Evolutionary conservation across 2,113 vertebrate species (phyloP), one percentile per base, ranked within the genome.

Genomic region (Tonatia bakeri): DNA sequence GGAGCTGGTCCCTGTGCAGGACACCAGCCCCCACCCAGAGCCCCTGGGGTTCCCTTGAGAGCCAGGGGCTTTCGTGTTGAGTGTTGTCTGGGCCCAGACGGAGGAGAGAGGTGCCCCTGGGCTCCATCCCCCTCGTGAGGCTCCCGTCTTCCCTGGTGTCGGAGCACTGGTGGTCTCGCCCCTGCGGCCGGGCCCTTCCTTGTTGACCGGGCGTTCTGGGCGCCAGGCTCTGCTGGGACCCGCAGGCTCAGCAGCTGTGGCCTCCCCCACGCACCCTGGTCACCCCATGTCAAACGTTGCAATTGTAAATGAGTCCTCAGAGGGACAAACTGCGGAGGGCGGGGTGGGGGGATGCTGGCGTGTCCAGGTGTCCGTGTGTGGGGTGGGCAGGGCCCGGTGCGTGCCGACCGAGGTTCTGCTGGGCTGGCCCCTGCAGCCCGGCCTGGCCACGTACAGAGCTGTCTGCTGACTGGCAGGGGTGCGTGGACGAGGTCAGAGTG

Each of bases 161-260:
- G 0, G 2, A 7, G 43, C 15, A 0, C 11, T 14, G 15, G 1
- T 13, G 13, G 2, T 11, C 59, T 16, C 4, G 1, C 4, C 45
- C 56, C 15, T 3, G 7, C 0, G 15, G 31, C 22, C 15, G 28
- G 4, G 31, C 3, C 67, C 56, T 54, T 1, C 67, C 67, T 15
- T 38, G 50, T n/a, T 15, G 70, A n/a, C 38, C 4, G 45, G 45
- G 65, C 17, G 10, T 20, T 9, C 28, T 3, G 17, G 36, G 45
- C 3, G 22, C 22, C 73, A 50, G 10, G 70, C 20, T 47, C 70
- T 31, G 1, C 61, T 1, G 3, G 65, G 43, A 1, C 12, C 33
- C 31, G 45, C 15, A 54, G 47, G 59, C 26, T 12, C 79, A 8
- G 59, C 31, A 24, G n/a, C 20, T 1, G 5, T 9, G 6, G 40